Evolutionary conservation across 92 coral and sea anemone genomes (phyloP).

Genomic region (Muricea muricata): DNA sequence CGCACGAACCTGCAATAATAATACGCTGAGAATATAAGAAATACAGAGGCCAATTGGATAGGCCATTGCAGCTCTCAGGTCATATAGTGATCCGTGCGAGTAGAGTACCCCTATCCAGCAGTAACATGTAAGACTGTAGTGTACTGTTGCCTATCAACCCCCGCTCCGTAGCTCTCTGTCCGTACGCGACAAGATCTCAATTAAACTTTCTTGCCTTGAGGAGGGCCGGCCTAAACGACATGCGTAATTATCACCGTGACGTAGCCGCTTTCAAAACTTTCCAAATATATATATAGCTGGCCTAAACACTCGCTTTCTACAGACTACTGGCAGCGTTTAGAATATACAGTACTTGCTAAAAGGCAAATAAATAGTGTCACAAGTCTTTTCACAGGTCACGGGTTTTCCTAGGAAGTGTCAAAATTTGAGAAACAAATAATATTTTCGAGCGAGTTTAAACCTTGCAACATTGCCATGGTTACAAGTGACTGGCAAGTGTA

Average conservation of each 20-base stretch:
- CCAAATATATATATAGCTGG: background rate
- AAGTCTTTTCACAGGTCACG: background rate
- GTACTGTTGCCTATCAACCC: background rate
- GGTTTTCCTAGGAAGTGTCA: background rate
- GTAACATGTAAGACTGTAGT: background rate
- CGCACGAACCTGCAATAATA: conserved; percentile 8
- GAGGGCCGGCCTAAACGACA: background rate
- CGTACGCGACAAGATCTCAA: background rate
- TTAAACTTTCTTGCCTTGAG: background rate
- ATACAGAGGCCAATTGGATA: conserved; percentile 8
- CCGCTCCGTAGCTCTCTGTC: background rate
- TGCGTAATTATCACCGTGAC: conserved; percentile 40
- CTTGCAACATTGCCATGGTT: conserved; percentile 20
- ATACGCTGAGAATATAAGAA: background rate
- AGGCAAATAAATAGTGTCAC: background rate
- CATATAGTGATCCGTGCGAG: background rate
- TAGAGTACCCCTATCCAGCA: background rate
- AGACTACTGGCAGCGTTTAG: background rate
- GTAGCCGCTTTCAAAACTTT: background rate
- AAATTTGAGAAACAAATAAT: conserved; percentile 30
- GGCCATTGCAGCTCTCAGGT: conserved; percentile 26
- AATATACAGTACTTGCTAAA: background rate
- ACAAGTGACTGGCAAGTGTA: conserved; percentile 1
- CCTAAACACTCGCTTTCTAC: background rate
- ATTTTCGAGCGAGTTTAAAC: background rate